Base-by-base conservation (phyloP, 2,113 vertebrate species). In the Gulo gulo region DNA sequence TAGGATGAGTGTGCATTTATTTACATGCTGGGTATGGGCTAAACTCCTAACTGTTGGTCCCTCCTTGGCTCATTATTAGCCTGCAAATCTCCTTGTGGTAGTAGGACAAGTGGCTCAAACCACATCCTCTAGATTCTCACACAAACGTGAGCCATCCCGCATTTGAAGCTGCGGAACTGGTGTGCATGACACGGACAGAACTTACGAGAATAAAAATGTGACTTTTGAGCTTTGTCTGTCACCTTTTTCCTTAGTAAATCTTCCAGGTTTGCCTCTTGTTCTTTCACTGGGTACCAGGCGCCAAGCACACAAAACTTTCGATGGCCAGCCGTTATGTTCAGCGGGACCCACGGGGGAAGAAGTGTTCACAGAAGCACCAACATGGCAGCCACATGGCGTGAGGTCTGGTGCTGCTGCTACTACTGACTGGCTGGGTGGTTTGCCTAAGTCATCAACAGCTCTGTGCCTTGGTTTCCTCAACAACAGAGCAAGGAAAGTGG, bases 311-410 rank as follows among this genome's bases (percentile, higher is more conserved):
- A 39, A 9, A 69, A 36, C 71, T 76, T 26, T 14, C 1, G 31
- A 36, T 11, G 45, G 15, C n/a, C 26, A 26, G 67, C 29, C 6
- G 0, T 15, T 11, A 36, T 1, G 6, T 7, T 34, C 14, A 29
- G 7, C 24, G 9, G 65, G 55, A 61, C 29, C 6, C 11, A 2
- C 21, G 13, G 7, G 52, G 42, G 57, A 20, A 13, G 34, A 6
- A 7, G 36, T 5, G 4, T 7, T 14, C 47, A 31, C 8, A 39
- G 42, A 16, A 24, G 36, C 3, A 52, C 13, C 24, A 14, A 42
- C 1, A 6, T 24, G 34, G 67, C 0, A 4, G 39, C 45, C 13
- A 13, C 42, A 10, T 1, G 13, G 9, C 0, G 1, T n/a, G 34
- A 4, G 20, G 7, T 39, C 42, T 42, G 47, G 26, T 6, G 4